Percentiles rank a stretch among this genome's conserved stretches.
These are phyloP conservation scores for Phylloscopus whistleri DNA, from an alignment of 2,113 vertebrate genomes.

Conservation along the genomic window DNA sequence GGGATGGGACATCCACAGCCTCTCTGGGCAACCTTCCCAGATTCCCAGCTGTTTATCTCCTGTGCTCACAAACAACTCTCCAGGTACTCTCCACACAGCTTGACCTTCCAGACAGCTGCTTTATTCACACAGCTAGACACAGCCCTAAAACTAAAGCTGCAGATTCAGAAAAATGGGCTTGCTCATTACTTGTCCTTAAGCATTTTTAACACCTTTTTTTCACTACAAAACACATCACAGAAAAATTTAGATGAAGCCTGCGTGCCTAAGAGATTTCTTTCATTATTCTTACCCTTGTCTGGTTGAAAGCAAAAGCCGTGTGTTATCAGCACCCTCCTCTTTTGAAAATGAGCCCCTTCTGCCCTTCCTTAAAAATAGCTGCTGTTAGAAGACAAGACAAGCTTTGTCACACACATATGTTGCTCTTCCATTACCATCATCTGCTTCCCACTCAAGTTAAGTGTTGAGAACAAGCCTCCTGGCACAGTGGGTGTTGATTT, in stretches of 20 bases:
- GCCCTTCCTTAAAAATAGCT: not conserved
- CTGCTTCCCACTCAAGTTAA: not conserved
- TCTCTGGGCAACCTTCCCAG: not conserved
- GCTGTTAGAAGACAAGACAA: not conserved
- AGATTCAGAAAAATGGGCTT: not conserved
- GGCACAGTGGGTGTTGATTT: not conserved
- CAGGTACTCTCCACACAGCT: not conserved
- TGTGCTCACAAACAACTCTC: not conserved
- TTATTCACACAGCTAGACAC: not conserved
- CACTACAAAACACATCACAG: not conserved
- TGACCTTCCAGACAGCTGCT: not conserved
- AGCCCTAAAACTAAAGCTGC: not conserved
- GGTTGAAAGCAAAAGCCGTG: not conserved
- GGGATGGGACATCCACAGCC: not conserved
- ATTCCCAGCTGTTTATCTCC: not conserved
- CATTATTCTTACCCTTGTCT: not conserved
- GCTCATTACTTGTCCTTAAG: not conserved
- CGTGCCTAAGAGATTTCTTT: not conserved
- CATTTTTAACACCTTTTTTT: not conserved
- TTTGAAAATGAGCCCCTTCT: not conserved
- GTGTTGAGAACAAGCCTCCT: not conserved
- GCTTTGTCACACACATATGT: not conserved
- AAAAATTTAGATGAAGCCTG: not conserved
- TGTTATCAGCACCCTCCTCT: not conserved
- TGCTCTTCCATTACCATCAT: not conserved